Evolutionary conservation across 1,140 invertebrate genomes (phyloP), one percentile per base, ranked within the genome.

Genomic region (Conus betulinus): DNA sequence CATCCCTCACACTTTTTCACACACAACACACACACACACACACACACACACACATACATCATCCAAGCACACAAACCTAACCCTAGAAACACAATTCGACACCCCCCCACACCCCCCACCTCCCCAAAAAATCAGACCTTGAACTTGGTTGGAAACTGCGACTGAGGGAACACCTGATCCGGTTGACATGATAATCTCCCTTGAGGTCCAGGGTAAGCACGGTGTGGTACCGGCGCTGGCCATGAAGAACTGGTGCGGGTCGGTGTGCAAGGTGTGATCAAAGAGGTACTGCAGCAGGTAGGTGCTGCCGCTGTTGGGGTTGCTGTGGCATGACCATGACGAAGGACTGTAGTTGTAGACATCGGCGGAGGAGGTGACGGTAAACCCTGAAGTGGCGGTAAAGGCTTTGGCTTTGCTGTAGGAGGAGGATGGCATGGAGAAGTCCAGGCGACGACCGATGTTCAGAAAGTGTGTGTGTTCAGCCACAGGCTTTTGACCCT

Each of bases 381-480:
- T 91, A 71, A 90, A 90, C 51, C 91, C 91, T 81, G 84, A 84
- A 5, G 87, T 84, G 2, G 89, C 85, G 5, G 67, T 89, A 60
- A 89, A 91, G 51, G 85, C 81, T 20, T 81, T 87, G 6, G 84
- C 23, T 74, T 92, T 92, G 81, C 88, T 89, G 88, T 89, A 87
- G 23, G 87, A 82, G n/a, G 78, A 85, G 3, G 86, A 20, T 8
- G 88, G 76, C 11, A 87, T 53, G 23, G 78, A 27, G 11, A 93
- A 90, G 83, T 93, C 91, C 55, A 92, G 81, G n/a, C 93, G 86
- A 20, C 89, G 88, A 3, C 93, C 93, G 25, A 91, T 91, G 87
- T 93, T 93, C 20, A 23, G 23, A 0, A 93, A 84, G n/a, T 87
- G 89, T 11, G 85, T 90, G 51, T 91, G 89, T 86, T 93, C 93